phyloP scores from a whole-genome alignment of 2,888 invertebrate species.

The Chrysolina americana region DNA sequence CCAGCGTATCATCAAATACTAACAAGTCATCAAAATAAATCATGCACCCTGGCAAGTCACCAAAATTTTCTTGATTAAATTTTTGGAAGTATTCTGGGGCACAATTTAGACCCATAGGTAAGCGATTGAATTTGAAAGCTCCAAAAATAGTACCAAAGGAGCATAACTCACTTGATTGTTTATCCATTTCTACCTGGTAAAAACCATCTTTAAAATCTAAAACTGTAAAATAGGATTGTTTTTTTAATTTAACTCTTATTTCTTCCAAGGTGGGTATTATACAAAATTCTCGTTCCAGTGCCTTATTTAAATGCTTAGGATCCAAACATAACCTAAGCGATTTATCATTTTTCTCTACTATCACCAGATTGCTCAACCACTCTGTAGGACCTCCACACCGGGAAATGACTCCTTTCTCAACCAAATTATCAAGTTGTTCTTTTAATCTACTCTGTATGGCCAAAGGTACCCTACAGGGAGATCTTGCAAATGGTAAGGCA shows the following conservation, averaged over 20 bases:
- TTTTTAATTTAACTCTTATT: too few species aligned
- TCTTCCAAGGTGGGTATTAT: too few species aligned
- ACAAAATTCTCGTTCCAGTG: constrained; percentile 44
- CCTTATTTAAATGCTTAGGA: constrained; percentile 34
- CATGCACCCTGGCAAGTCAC: constrained; percentile 16
- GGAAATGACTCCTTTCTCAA: too few species aligned
- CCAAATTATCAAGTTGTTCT: constrained; percentile 30
- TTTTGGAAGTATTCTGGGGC: constrained; percentile 38
- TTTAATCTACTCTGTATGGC: constrained; percentile 17
- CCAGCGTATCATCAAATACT: not conserved
- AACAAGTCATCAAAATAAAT: constrained; percentile 26
- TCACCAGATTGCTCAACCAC: constrained; percentile 41
- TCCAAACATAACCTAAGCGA: constrained; percentile 41
- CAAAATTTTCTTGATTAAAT: constrained; percentile 30
- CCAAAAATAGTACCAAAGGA: constrained; percentile 42
- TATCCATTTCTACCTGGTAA: too few species aligned
- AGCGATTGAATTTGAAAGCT: constrained; percentile 32
- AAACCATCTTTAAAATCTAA: too few species aligned
- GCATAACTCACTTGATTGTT: constrained; percentile 30
- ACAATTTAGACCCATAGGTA: constrained; percentile 40
- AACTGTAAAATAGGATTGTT: too few species aligned
- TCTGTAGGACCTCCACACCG: constrained; percentile 27
- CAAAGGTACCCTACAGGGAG: constrained; percentile 29
- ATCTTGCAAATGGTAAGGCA: not conserved
- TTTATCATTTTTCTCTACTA: constrained; percentile 38